Conservation (phyloP, 2,113 vertebrate species). For the Hyperoodon ampullatus region DNA sequence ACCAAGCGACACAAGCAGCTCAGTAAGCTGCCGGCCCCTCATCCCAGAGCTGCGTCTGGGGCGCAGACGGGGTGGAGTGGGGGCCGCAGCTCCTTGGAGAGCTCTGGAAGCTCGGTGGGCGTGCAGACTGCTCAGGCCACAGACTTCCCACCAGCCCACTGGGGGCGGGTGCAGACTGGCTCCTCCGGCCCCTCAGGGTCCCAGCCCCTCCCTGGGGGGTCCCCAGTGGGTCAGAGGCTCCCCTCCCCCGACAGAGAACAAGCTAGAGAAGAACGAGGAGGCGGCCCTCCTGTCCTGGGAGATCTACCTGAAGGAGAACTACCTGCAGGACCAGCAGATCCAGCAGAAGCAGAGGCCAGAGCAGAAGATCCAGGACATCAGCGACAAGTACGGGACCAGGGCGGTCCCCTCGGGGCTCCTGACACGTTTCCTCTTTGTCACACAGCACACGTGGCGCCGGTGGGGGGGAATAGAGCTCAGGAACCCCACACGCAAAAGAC, state of each 20-base stretch:
- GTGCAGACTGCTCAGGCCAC: accelerated
- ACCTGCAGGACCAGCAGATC: slow-evolving; percentile 87
- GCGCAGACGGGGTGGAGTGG: accelerated
- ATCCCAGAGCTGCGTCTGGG: accelerated
- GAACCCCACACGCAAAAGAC: accelerated
- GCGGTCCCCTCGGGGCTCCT: neutral
- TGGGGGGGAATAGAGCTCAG: neutral
- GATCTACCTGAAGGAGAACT: slow-evolving; percentile 93
- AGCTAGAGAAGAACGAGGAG: slow-evolving; percentile 89
- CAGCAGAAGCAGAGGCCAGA: slow-evolving; percentile 88
- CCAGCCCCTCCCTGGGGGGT: accelerated
- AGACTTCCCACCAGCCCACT: neutral
- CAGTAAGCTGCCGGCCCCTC: slow-evolving; percentile 82
- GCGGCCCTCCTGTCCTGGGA: slow-evolving; percentile 95
- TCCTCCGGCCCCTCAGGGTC: neutral
- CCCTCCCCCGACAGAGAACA: slow-evolving; percentile 82
- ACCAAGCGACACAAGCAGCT: slow-evolving; percentile 83
- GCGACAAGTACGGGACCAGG: slow-evolving; percentile 86
- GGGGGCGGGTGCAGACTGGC: accelerated
- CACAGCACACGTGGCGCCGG: too few species aligned
- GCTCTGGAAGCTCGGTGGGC: accelerated
- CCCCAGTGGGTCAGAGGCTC: neutral
- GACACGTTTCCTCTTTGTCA: neutral
- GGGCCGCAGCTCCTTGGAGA: neutral
- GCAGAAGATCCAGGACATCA: slow-evolving; percentile 88